Conservation (phyloP, 1,140 invertebrate genomes). For the Apis mellifera region DNA sequence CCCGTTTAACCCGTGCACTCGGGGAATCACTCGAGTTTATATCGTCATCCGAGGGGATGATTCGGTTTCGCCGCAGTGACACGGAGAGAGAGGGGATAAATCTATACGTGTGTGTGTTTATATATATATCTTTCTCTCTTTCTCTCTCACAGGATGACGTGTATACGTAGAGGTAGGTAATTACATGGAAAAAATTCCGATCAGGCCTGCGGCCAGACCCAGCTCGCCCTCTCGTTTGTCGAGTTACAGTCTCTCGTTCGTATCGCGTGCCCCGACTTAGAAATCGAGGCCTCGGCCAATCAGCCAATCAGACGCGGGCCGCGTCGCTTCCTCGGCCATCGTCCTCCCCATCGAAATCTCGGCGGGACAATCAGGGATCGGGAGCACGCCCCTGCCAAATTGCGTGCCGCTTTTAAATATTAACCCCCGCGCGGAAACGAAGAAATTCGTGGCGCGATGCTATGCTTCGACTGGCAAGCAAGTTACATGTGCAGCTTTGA, state of each 20-base stretch:
- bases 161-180: conserved; percentile 67
- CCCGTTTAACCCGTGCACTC: neutral
- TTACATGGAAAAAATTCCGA: conserved; percentile 77
- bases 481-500: neutral
- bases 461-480: conserved; percentile 24
- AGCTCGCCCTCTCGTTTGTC: conserved; percentile 65
- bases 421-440: conserved; percentile 12
- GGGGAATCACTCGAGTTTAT: conserved; percentile 17
- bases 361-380: conserved; percentile 61
- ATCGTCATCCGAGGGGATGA: conserved; percentile 68
- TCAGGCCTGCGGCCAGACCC: conserved; percentile 60
- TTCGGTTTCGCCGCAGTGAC: conserved; percentile 63
- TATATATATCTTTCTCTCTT: too few species aligned
- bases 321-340: conserved; percentile 19
- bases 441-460: neutral
- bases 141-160: too few species aligned
- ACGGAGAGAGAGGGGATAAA: neutral
- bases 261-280: conserved; percentile 68
- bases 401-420: conserved; percentile 66
- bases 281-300: conserved; percentile 65
- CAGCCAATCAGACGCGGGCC: conserved; percentile 66
- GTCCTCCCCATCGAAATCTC: conserved; percentile 60
- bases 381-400: conserved; percentile 61
- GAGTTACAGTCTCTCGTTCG: conserved; percentile 61
- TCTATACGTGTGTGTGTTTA: too few species aligned